These are phyloP conservation scores for Microtus ochrogaster DNA, from an alignment of 2,113 vertebrate genomes.

Conservation along the genomic window DNA sequence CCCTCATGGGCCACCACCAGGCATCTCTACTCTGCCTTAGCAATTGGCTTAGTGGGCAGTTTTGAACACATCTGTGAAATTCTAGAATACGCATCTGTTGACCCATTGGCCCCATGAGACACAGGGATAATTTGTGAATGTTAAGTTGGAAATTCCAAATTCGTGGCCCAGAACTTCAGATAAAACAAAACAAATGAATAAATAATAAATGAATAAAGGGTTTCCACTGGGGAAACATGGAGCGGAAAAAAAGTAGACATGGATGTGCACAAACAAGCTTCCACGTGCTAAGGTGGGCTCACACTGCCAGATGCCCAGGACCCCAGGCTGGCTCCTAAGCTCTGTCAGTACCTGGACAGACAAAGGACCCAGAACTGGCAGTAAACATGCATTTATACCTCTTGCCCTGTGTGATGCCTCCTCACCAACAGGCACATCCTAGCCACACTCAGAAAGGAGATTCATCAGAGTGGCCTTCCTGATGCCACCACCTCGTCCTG, in stretches of 20 bases:
- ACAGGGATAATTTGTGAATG: not conserved
- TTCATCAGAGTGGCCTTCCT: not conserved
- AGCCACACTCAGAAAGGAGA: not conserved
- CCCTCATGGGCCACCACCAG: not conserved
- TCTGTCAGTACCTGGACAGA: not conserved
- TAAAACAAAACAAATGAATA: not conserved
- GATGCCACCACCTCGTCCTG: not conserved
- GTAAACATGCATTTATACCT: not conserved
- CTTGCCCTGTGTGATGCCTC: not conserved
- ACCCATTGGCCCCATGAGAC: not conserved
- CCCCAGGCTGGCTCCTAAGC: fast-evolving
- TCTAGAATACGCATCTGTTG: not conserved
- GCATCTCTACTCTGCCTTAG: not conserved
- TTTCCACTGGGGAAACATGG: not conserved
- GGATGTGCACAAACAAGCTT: not conserved
- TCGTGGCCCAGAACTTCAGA: not conserved
- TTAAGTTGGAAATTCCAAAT: not conserved
- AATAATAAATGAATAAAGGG: not conserved
- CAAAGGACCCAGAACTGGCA: not conserved
- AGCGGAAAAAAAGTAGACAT: not conserved
- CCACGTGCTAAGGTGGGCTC: not conserved
- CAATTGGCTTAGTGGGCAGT: not conserved
- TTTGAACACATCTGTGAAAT: not conserved
- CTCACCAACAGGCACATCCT: not conserved
- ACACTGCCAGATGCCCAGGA: not conserved